Percentiles rank a stretch among this genome's conserved stretches.
Evolutionary conservation across 30 jellyfish, hydroid and myxozoan genomes (phyloP).

Genomic region (Aurelia sp.): DNA sequence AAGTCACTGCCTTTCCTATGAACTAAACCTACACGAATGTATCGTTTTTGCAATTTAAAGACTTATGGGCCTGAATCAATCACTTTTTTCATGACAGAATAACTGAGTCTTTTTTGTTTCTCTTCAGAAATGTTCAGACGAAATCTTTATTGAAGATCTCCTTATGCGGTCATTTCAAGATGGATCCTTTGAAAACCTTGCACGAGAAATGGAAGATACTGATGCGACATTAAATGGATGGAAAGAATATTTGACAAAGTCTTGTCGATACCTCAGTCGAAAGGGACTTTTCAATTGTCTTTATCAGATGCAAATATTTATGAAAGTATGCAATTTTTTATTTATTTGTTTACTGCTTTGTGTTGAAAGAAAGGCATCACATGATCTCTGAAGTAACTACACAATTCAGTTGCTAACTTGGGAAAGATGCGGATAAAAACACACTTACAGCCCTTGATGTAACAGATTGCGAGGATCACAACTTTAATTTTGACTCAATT

Average conservation of each 20-base stretch:
- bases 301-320: constrained; percentile 80
- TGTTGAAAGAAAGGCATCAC: not conserved
- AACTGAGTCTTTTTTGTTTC: too few species aligned
- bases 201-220: constrained; percentile 65
- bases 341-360: not conserved
- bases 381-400: not conserved
- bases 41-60: too few species aligned
- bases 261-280: constrained; percentile 76
- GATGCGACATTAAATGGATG: constrained; percentile 84
- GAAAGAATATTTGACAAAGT: constrained; percentile 73
- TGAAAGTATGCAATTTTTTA: constrained; percentile 66
- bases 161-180: constrained; percentile 80
- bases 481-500: too few species aligned
- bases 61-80: too few species aligned
- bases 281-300: constrained; percentile 83
- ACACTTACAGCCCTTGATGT: too few species aligned
- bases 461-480: too few species aligned
- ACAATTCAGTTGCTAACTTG: not conserved
- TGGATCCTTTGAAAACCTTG: constrained; percentile 81
- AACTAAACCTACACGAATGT: too few species aligned
- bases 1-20: too few species aligned
- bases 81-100: too few species aligned
- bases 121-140: constrained; percentile 83
- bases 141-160: constrained; percentile 78
- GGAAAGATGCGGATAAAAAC: too few species aligned